These are phyloP conservation scores for Micromesistius poutassou DNA, from an alignment of 2,797 vertebrate genomes.

Conservation along the genomic window DNA sequence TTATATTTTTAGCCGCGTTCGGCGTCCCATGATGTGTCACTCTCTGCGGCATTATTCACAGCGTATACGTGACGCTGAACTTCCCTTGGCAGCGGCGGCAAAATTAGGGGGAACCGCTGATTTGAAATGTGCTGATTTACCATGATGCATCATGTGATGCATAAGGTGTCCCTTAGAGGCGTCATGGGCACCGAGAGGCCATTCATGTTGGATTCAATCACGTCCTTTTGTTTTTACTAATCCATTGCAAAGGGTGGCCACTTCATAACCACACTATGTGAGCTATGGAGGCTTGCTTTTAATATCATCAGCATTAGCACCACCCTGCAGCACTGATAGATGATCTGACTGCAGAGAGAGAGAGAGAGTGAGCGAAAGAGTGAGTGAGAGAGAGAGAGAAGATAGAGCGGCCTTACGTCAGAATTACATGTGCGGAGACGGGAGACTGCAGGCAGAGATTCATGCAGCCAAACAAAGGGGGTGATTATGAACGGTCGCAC, in stretches of 20 bases:
- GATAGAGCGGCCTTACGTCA: slow-evolving; percentile 11
- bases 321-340: slow-evolving; percentile 6
- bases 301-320: neutral
- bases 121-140: neutral
- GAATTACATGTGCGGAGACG: slow-evolving; percentile 13
- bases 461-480: slow-evolving; percentile 32
- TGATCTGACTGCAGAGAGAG: slow-evolving; percentile 17
- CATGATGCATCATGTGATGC: neutral
- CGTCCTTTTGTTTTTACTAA: neutral
- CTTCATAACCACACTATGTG: neutral
- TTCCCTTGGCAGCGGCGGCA: no score
- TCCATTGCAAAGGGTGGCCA: neutral
- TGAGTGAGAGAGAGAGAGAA: neutral
- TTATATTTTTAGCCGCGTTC: neutral
- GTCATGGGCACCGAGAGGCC: neutral
- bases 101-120: neutral
- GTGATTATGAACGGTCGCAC: slow-evolving; percentile 36
- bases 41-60: no score
- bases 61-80: no score
- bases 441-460: slow-evolving; percentile 19
- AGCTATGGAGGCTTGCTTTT: neutral
- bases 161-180: neutral
- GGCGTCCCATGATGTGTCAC: no score
- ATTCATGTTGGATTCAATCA: slow-evolving; percentile 1
- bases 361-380: neutral